These are phyloP conservation scores for Bombyx mandarina DNA, from an alignment of 1,140 invertebrate genomes.

Conservation along the genomic window DNA sequence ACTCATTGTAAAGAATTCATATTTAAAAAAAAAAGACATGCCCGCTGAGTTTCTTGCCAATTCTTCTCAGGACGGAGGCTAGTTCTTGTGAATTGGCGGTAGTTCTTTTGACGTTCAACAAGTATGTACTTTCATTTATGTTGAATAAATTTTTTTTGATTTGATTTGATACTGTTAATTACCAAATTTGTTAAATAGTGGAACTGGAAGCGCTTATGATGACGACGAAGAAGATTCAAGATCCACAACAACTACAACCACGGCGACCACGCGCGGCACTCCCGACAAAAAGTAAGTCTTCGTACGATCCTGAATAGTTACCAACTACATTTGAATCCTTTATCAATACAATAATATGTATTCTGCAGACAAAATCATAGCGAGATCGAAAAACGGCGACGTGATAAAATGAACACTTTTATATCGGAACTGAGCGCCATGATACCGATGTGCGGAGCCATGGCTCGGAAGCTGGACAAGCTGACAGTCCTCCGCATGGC, in stretches of 20 bases:
- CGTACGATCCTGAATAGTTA: not conserved
- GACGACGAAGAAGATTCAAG: constrained; percentile 42
- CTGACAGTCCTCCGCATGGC: constrained; percentile 94
- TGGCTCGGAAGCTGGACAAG: constrained; percentile 94
- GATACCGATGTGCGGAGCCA: constrained; percentile 94
- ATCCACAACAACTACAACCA: constrained; percentile 10
- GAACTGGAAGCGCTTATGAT: constrained; percentile 29
- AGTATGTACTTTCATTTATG: no score
- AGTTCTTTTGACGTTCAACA: no score
- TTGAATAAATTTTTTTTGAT: no score
- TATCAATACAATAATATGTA: no score
- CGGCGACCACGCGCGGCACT: constrained; percentile 18
- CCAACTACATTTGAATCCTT: not conserved
- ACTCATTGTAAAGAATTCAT: no score
- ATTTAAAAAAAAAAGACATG: no score
- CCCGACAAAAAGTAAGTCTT: constrained; percentile 49
- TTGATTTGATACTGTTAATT: no score
- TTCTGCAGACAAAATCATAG: constrained; percentile 90
- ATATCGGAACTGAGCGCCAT: constrained; percentile 92
- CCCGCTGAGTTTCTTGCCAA: no score
- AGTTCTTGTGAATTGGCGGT: no score
- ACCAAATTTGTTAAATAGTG: constrained; percentile 7
- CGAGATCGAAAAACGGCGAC: constrained; percentile 93
- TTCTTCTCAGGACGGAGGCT: no score
- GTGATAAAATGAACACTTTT: constrained; percentile 98